Percentiles rank a stretch among this genome's conserved stretches.
Conservation (phyloP, 2,888 invertebrate genomes). For the Xanthia togata region DNA sequence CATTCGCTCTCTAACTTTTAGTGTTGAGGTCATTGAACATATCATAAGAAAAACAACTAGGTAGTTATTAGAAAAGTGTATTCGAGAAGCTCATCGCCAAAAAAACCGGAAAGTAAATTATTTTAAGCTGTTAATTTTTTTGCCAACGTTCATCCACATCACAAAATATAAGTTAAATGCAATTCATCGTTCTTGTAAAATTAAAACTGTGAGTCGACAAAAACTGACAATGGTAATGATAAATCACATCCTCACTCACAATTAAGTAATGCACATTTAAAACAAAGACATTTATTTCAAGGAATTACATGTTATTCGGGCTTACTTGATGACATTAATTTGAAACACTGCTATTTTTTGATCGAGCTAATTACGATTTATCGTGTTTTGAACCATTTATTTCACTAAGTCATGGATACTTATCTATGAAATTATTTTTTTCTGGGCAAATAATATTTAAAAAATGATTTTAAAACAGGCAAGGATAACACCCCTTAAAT, state of each 20-base stretch:
- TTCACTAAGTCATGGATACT: not conserved
- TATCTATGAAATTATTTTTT: not conserved
- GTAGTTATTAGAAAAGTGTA: not conserved
- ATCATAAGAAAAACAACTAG: not conserved
- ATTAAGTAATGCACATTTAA: no score
- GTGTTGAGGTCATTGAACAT: not conserved
- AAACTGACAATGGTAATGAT: conserved; percentile 5
- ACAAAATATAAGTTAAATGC: not conserved
- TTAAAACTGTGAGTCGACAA: conserved; percentile 10
- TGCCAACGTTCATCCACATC: not conserved
- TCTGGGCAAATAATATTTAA: not conserved
- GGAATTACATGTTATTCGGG: not conserved
- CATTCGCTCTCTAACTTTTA: not conserved
- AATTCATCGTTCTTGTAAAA: not conserved
- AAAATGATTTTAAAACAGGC: not conserved
- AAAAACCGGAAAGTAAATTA: not conserved
- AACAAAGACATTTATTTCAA: not conserved
- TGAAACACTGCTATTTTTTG: not conserved
- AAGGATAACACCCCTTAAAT: no score
- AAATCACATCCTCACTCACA: conserved; percentile 3
- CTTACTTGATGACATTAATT: no score
- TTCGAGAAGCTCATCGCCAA: conserved; percentile 2
- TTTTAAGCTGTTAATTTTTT: not conserved
- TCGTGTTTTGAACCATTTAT: not conserved
- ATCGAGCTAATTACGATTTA: no score